These are phyloP conservation scores for Catocala sponsa DNA, from an alignment of 2,888 invertebrate species.

Conservation along the genomic window DNA sequence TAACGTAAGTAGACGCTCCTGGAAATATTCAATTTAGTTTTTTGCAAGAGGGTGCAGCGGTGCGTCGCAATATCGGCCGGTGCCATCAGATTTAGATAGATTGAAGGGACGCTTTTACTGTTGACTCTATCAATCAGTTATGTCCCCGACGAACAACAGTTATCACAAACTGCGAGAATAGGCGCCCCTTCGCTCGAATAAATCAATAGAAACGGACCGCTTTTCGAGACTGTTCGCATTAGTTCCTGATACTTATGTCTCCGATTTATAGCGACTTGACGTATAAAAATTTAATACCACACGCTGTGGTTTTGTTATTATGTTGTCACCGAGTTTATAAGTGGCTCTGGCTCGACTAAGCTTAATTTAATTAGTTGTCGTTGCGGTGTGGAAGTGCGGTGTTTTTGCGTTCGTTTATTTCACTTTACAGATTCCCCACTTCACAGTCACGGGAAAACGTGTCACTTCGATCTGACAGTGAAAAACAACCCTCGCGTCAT, in stretches of 20 bases:
- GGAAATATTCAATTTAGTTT: constrained; percentile 72
- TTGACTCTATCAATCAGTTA: constrained; percentile 61
- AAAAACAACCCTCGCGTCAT: constrained; percentile 83
- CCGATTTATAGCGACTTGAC: constrained; percentile 21
- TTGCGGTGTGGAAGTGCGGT: constrained; percentile 35
- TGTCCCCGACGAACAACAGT: constrained; percentile 44
- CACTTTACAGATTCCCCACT: constrained; percentile 77
- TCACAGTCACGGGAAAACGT: constrained; percentile 78
- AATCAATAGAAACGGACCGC: constrained; percentile 46
- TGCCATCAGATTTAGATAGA: constrained; percentile 61
- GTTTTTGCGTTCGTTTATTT: constrained; percentile 70
- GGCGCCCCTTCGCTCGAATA: constrained; percentile 38
- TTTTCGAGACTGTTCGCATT: constrained; percentile 42
- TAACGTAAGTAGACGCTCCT: constrained; percentile 33
- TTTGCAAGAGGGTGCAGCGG: constrained; percentile 69
- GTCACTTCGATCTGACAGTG: constrained; percentile 85
- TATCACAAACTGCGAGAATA: constrained; percentile 34
- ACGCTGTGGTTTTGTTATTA: neutral
- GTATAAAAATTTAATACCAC: neutral
- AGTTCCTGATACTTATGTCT: constrained; percentile 37
- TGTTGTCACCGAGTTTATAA: neutral
- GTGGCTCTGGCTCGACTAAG: neutral
- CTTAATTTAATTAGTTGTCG: constrained; percentile 10
- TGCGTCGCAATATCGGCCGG: constrained; percentile 61
- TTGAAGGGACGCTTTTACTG: constrained; percentile 57